phyloP scores from a whole-genome alignment of 1,140 invertebrate species.

The Pinna nobilis region DNA sequence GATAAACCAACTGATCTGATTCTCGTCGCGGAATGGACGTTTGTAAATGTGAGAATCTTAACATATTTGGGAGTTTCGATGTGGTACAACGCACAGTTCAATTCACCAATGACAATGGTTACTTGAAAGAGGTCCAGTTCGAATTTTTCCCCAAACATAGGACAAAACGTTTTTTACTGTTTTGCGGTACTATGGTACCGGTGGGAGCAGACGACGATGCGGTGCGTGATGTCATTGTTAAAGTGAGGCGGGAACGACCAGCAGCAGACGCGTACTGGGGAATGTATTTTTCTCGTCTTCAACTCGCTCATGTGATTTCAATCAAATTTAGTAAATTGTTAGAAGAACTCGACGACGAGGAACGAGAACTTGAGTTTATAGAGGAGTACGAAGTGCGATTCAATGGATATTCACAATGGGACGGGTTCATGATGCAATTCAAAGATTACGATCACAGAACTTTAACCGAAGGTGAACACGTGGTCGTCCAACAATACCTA shows the following conservation, averaged over 20 bases:
- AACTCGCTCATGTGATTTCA: background rate
- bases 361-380: constrained; percentile 9
- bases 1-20: no score
- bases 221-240: constrained; percentile 10
- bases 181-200: constrained; percentile 1
- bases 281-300: constrained; percentile 1
- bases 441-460: constrained; percentile 16
- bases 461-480: constrained; percentile 1
- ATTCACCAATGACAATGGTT: constrained; percentile 1
- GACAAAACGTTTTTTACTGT: constrained; percentile 13
- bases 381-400: constrained; percentile 8
- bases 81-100: background rate
- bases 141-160: constrained; percentile 9
- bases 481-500: constrained; percentile 15
- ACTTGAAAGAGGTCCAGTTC: constrained; percentile 10
- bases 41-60: constrained; percentile 20
- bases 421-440: constrained; percentile 15
- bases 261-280: constrained; percentile 13
- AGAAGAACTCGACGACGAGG: constrained; percentile 6
- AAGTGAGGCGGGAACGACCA: constrained; percentile 2
- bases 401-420: constrained; percentile 4
- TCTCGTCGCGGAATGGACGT: no score
- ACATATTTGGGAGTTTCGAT: background rate
- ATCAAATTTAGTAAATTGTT: no score
- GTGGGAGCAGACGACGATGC: constrained; percentile 7